Evolutionary conservation across 2,113 vertebrate species (phyloP).

Genomic region (Cheirogaleus medius): DNA sequence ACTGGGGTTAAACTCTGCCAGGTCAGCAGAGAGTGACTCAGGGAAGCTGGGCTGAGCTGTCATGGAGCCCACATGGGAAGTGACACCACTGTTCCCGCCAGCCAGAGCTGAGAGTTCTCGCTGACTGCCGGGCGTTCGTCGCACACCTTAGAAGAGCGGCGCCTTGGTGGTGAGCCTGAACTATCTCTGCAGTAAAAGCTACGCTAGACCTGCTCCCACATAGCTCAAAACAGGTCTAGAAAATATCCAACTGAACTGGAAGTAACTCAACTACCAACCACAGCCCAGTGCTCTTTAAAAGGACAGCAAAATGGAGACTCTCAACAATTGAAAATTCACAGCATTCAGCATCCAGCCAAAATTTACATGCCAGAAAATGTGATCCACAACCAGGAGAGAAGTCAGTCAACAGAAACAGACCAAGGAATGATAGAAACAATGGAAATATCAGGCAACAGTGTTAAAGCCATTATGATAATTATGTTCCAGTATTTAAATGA

Average conservation of each 20-base stretch:
- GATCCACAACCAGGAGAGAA: neutral
- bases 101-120: neutral
- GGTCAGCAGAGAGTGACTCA: too few species aligned
- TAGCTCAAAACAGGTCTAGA: neutral
- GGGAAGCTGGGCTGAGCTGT: neutral
- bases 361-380: neutral
- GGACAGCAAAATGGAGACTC: neutral
- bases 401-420: neutral
- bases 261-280: neutral
- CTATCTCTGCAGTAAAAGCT: neutral
- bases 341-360: neutral
- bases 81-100: too few species aligned
- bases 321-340: neutral
- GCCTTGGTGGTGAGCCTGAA: neutral
- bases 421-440: neutral
- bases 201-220: neutral
- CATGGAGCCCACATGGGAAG: rapidly evolving
- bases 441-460: rapidly evolving
- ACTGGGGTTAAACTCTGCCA: neutral
- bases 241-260: neutral
- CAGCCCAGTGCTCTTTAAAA: neutral
- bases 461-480: rapidly evolving
- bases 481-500: too few species aligned
- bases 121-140: too few species aligned
- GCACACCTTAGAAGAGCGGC: neutral